These are phyloP conservation scores for Phylloscopus trochilus DNA, from an alignment of 2,113 vertebrate genomes.

Conservation along the genomic window DNA sequence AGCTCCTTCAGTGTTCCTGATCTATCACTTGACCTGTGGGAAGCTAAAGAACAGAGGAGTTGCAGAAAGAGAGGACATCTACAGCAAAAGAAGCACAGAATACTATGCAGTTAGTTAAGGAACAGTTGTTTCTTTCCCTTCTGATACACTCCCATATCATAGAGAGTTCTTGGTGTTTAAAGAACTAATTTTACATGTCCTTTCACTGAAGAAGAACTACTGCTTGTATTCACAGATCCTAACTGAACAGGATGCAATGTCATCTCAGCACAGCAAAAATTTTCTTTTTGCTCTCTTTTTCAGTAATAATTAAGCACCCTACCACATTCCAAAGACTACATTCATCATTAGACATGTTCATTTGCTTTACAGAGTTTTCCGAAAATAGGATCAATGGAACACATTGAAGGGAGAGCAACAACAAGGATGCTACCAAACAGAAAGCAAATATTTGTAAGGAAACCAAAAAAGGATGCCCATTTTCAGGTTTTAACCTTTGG, in stretches of 20 bases:
- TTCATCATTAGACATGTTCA: background rate
- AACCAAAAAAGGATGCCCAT: background rate
- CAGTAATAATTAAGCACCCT: background rate
- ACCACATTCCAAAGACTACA: background rate
- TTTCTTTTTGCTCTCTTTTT: background rate
- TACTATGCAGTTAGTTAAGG: background rate
- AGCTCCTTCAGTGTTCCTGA: background rate
- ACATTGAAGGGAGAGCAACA: background rate
- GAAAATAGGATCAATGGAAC: background rate
- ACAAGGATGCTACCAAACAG: slow-evolving; percentile 4
- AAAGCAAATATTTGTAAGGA: background rate
- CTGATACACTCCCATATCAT: background rate
- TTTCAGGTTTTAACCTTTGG: slow-evolving; percentile 43
- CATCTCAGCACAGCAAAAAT: background rate
- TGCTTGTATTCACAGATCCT: background rate
- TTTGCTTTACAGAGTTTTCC: background rate
- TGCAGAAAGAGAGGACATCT: background rate
- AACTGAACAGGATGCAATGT: background rate
- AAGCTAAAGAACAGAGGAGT: background rate
- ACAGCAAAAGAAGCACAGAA: background rate
- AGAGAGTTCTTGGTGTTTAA: background rate
- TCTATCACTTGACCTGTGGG: background rate
- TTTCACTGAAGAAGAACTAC: background rate
- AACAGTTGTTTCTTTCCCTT: background rate
- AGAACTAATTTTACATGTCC: background rate